A percentile compares a stretch with the other conserved stretches of the same genome.
Conservation (phyloP, 1,140 invertebrate genomes). For the Conus betulinus region DNA sequence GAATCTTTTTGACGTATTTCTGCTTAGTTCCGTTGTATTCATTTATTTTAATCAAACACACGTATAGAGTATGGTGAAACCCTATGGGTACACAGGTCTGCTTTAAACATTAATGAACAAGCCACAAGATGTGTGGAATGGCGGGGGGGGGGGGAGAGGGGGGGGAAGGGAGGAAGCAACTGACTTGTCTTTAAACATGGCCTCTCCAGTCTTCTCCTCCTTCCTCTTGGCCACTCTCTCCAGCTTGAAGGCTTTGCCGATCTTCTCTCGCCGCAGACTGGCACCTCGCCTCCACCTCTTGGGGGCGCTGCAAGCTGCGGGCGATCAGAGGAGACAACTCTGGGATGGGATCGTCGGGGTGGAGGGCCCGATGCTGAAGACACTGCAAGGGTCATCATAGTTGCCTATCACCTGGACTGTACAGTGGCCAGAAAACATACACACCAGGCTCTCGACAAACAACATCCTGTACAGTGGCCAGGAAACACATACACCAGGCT, state of each 20-base stretch:
- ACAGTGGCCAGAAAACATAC: neutral
- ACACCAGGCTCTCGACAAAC: neutral
- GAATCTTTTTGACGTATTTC: too few species aligned
- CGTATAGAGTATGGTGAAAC: too few species aligned
- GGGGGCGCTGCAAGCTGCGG: slow-evolving; percentile 65
- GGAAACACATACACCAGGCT: too few species aligned
- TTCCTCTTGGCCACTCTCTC: slow-evolving; percentile 67
- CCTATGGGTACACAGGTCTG: too few species aligned
- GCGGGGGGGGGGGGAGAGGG: too few species aligned
- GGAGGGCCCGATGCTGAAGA: slow-evolving; percentile 71
- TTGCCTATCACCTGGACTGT: neutral
- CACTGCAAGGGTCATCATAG: slow-evolving; percentile 61
- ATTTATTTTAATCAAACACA: too few species aligned
- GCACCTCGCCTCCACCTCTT: slow-evolving; percentile 56
- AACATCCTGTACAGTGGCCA: too few species aligned
- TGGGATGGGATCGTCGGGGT: slow-evolving; percentile 71
- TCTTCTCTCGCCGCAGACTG: slow-evolving; percentile 55
- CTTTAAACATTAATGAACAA: too few species aligned
- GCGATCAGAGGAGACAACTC: slow-evolving; percentile 68
- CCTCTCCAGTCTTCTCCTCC: slow-evolving; percentile 67
- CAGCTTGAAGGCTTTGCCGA: slow-evolving; percentile 69
- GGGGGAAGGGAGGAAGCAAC: neutral
- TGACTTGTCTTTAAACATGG: slow-evolving; percentile 67
- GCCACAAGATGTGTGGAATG: too few species aligned
- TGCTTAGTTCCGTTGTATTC: too few species aligned